These are phyloP conservation scores for Uropsilus gracilis DNA, from an alignment of 2,113 vertebrate genomes.

Conservation along the genomic window DNA sequence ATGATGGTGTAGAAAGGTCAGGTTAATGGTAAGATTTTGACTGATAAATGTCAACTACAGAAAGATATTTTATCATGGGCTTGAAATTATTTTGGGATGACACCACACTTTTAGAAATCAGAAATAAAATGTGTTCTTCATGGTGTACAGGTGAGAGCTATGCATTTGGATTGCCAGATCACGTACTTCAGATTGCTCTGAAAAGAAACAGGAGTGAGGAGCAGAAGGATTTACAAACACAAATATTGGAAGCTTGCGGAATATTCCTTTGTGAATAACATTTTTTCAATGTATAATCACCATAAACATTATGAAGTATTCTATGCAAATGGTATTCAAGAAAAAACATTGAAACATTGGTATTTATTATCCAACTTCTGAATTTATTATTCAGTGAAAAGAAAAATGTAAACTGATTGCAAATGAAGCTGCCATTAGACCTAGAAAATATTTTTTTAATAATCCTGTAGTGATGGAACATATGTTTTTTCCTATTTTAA, in stretches of 20 bases:
- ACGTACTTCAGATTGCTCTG: background rate
- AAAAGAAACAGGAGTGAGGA: background rate
- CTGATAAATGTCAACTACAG: background rate
- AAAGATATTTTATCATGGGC: background rate
- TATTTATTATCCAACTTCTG: constrained; percentile 28
- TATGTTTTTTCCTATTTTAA: constrained; percentile 23
- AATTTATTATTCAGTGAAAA: constrained; percentile 52
- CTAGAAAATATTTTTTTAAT: constrained; percentile 55
- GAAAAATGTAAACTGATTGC: constrained; percentile 57
- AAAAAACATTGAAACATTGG: constrained; percentile 32
- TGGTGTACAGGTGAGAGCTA: background rate
- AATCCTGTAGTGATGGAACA: background rate
- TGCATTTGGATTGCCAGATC: background rate
- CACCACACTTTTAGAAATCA: background rate
- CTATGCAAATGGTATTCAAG: constrained; percentile 57
- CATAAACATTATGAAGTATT: constrained; percentile 34
- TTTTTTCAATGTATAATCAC: constrained; percentile 24
- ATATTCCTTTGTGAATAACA: constrained; percentile 10
- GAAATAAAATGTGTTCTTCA: background rate
- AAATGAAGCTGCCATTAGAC: constrained; percentile 65
- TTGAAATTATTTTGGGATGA: background rate
- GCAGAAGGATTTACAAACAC: background rate
- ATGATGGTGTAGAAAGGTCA: background rate
- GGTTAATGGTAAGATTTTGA: background rate
- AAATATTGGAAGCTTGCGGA: background rate